Conservation (phyloP, 2,797 vertebrate species). For the Sebastes kiyomatsui region DNA sequence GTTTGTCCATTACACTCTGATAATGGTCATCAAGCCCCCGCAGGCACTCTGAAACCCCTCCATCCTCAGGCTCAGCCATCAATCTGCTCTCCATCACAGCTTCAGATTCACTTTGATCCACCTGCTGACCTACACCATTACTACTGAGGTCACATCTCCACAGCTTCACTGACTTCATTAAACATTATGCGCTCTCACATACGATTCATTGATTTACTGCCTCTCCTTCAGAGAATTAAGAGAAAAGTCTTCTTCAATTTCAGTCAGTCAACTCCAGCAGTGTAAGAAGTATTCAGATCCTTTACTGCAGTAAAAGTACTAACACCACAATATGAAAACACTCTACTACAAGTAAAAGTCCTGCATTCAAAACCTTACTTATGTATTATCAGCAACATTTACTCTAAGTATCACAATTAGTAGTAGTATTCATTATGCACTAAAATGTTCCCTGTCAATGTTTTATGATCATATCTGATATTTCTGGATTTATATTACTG, state of each 20-base stretch:
- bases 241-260: not conserved
- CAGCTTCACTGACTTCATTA: slow-evolving; percentile 9
- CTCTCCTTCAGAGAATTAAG: not conserved
- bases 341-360: not conserved
- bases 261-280: not conserved
- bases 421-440: not conserved
- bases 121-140: slow-evolving; percentile 23
- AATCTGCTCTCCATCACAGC: slow-evolving; percentile 23
- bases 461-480: not conserved
- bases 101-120: slow-evolving; percentile 1
- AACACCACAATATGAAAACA: too few relatives aligned
- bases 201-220: slow-evolving; percentile 32
- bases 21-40: not conserved
- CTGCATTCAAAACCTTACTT: too few relatives aligned
- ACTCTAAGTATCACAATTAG: not conserved
- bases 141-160: slow-evolving; percentile 29
- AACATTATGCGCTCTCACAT: not conserved
- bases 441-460: not conserved
- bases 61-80: not conserved
- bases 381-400: not conserved
- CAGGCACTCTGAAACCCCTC: not conserved
- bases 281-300: not conserved
- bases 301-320: not conserved
- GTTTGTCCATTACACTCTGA: not conserved
- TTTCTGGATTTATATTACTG: not conserved